These are phyloP conservation scores for Falco biarmicus DNA, from an alignment of 2,797 vertebrate genomes.

Conservation along the genomic window DNA sequence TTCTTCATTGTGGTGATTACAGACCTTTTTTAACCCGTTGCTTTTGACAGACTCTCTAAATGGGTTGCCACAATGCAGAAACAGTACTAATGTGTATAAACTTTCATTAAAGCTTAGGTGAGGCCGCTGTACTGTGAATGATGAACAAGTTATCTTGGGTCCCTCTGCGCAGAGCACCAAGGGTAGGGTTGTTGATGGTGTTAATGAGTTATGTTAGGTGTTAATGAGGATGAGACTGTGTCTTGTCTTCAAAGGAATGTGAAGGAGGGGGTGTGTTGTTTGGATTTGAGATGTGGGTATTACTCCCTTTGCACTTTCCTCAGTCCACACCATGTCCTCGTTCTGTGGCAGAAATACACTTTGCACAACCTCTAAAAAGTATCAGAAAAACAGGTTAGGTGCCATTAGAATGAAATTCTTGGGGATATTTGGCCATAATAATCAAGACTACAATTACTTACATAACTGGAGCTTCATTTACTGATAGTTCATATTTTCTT, in stretches of 20 bases:
- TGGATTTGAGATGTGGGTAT: neutral
- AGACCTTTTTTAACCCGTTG: neutral
- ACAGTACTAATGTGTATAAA: neutral
- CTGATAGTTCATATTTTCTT: neutral
- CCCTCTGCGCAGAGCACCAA: neutral
- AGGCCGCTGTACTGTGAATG: neutral
- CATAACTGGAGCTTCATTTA: neutral
- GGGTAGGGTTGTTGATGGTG: neutral
- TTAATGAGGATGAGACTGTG: neutral
- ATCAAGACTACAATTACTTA: neutral
- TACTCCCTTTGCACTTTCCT: neutral
- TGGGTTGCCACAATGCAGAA: neutral
- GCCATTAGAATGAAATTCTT: neutral
- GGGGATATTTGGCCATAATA: no score
- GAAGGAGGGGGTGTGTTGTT: neutral
- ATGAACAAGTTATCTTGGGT: neutral
- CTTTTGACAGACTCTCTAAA: neutral
- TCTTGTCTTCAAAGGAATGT: neutral
- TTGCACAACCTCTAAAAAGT: neutral
- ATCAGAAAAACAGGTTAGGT: neutral
- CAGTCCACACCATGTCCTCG: neutral
- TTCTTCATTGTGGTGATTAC: neutral
- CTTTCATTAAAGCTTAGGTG: neutral
- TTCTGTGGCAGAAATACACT: neutral
- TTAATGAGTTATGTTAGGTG: no score